Evolutionary conservation across 2,797 vertebrate species (phyloP), one percentile per base, ranked within the genome.

Genomic region (Netta rufina): DNA sequence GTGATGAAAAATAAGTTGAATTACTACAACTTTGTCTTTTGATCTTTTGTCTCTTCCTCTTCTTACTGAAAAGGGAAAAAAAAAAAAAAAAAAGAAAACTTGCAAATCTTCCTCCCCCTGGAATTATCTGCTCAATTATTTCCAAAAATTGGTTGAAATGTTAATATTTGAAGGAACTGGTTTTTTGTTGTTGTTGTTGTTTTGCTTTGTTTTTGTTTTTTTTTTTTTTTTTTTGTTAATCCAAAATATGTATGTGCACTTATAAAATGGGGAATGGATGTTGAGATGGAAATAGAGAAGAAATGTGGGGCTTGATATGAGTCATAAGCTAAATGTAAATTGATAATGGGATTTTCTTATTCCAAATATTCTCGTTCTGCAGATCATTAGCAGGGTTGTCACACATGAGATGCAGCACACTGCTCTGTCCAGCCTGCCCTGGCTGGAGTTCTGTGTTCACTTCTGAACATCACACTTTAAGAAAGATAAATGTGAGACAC

Each of bases 1-100:
- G 38, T 78, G 3, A 56, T 64, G 74, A 75, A 94, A 97, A 96
- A 89, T 39, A 75, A 20, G 20, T 90, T 77, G 75, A 72, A 67
- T 58, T 62, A 85, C 97, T 22, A 93, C 38, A 57, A 96, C 95
- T 94, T 94, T 87, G 62, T 87, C 84, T 86, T 97, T 95, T 95
- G 74, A 89, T 93, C 87, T 82, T 88, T 87, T 43, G 71, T 92
- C 58, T 12, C 39, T 95, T 96, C 56, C 28, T 91, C 33, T 75
- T 83, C 77, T 69, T 80, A 61, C 19, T 77, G 49, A 90, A 92
- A 95, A 96, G 28, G 67, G 83, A 92, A 96, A 80, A 28, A 74
- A 43, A 43, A 43, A 43, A 17, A 43, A 43, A 43, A 43, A 43
- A 5, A 94, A 86, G 53, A 95, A 95, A 97, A 96, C 71, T 75